Evolutionary conservation across 2,888 invertebrate species (phyloP), one percentile per base, ranked within the genome.

Genomic region (Lomographa bimaculata): DNA sequence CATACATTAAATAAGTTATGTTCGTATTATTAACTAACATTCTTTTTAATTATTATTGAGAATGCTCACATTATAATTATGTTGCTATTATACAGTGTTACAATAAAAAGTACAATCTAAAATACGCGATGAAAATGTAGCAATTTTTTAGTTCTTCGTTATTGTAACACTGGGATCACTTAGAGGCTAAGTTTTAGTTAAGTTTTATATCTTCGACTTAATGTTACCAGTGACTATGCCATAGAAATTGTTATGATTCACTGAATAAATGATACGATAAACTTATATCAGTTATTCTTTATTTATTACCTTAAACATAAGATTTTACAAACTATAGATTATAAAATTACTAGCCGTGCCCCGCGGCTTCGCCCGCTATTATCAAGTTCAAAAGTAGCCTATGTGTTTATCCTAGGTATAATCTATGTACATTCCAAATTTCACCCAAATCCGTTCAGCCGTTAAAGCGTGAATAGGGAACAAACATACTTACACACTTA

Each of bases 221-320:
- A 72, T 69, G 87, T 89, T 86, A 89, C 87, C 87, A 86, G 86
- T 84, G 78, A 81, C 73, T 82, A 86, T 80, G 87, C 87, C 87
- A 89, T 87, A 87, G 87, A 89, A 68, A 73, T 75, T 81, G 74
- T 86, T 81, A 73, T 74, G 71, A 74, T 79, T 79, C 82, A 79
- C 78, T 71, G 76, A 87, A 82, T 85, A 85, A 84, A 85, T 62
- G 49, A 67, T 74, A 71, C 68, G 62, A 70, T 60, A 60, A 60
- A 63, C 55, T 45, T 34, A 54, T 52, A 39, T 52, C 3, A 7
- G 26, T 51, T 50, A 55, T 63, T 58, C 52, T 54, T 51, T 47
- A 44, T 35, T 33, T n/a, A n/a, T n/a, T n/a, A n/a, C n/a, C n/a
- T n/a, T n/a, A n/a, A n/a, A n/a, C n/a, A n/a, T n/a, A n/a, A n/a